Conservation (phyloP, 1,140 invertebrate species). For the Lepidurus couesii region DNA sequence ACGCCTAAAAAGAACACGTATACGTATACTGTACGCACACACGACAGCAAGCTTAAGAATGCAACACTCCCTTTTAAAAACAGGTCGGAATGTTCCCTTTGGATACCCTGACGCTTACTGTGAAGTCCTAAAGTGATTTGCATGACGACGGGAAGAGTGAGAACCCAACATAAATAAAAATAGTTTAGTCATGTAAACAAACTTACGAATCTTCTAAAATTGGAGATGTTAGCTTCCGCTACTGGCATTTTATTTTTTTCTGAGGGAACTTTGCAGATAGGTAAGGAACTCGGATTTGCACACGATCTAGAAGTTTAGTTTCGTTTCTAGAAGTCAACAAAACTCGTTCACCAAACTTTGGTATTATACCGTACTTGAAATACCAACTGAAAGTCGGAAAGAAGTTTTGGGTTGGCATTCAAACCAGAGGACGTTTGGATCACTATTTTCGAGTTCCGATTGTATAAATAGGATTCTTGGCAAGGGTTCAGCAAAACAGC, state of each 20-base stretch:
- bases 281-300: too few species aligned
- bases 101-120: not conserved
- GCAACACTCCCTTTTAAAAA: not conserved
- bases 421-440: too few species aligned
- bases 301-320: too few species aligned
- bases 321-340: too few species aligned
- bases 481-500: too few species aligned
- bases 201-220: not conserved
- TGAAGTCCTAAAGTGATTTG: not conserved
- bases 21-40: not conserved
- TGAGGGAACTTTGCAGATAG: too few species aligned
- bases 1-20: not conserved
- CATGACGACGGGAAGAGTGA: not conserved
- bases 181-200: not conserved
- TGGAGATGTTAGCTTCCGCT: not conserved
- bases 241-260: not conserved
- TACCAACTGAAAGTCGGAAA: too few species aligned
- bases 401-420: too few species aligned
- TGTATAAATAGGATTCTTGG: not conserved
- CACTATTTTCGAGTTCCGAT: too few species aligned
- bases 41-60: not conserved
- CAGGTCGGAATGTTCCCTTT: conserved; percentile 7
- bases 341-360: too few species aligned
- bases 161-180: not conserved
- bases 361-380: too few species aligned